phyloP scores from a whole-genome alignment of 2,888 invertebrate species.

The Lamellibrachia satsuma region DNA sequence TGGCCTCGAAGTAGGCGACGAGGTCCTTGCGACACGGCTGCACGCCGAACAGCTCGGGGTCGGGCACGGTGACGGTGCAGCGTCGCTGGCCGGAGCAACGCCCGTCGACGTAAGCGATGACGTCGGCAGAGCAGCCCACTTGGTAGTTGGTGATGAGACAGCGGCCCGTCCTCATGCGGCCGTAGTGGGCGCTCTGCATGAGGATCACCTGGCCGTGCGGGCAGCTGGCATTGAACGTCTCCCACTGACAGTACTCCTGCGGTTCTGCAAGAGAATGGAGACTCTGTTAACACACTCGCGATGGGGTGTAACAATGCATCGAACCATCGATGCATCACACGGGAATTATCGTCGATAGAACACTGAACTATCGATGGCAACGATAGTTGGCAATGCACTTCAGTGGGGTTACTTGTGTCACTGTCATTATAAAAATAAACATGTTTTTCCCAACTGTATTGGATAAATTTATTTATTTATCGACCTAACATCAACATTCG shows the following conservation, averaged over 20 bases:
- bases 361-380: no score
- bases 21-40: conserved; percentile 41
- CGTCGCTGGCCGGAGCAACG: conserved; percentile 40
- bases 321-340: no score
- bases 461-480: no score
- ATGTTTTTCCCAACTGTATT: no score
- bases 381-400: no score
- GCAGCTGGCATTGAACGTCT: not conserved
- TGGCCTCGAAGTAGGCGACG: conserved; percentile 40
- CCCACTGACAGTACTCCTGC: not conserved
- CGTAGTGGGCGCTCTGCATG: not conserved
- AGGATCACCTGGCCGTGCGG: not conserved
- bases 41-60: conserved; percentile 34
- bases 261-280: not conserved
- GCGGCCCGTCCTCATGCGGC: not conserved
- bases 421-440: no score
- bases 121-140: conserved; percentile 40
- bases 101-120: conserved; percentile 37
- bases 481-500: no score
- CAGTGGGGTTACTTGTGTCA: no score
- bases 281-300: not conserved
- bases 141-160: conserved; percentile 7
- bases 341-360: no score
- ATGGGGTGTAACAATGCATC: not conserved
- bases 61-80: conserved; percentile 39